phyloP scores from a whole-genome alignment of 1,140 invertebrate species.

The Mylabris phalerata region DNA sequence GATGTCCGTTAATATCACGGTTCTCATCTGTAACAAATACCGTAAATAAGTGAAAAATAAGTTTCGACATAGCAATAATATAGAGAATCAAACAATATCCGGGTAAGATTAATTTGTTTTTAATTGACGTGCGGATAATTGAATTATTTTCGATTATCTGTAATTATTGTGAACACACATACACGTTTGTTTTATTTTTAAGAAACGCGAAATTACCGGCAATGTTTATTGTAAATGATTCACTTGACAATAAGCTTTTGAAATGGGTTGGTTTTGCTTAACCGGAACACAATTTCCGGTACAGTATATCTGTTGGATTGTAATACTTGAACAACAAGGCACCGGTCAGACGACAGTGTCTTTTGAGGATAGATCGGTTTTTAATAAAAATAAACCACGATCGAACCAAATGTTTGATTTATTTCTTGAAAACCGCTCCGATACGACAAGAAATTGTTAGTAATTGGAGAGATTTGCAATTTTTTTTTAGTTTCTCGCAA shows the following conservation, averaged over 20 bases:
- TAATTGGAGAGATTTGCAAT: too few species aligned
- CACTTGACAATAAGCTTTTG: constrained; percentile 13
- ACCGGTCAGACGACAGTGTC: too few species aligned
- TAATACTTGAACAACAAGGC: too few species aligned
- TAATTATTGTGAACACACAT: too few species aligned
- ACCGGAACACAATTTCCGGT: constrained; percentile 8
- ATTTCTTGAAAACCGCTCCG: too few species aligned
- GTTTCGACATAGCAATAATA: not conserved
- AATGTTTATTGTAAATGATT: constrained; percentile 9
- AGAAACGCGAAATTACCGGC: not conserved
- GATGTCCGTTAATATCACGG: constrained; percentile 73
- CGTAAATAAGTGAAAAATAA: not conserved
- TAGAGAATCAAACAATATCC: too few species aligned
- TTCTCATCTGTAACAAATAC: constrained; percentile 59
- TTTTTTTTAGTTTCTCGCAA: too few species aligned
- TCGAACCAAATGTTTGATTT: too few species aligned
- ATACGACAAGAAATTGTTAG: too few species aligned
- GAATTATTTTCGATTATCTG: too few species aligned
- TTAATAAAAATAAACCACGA: too few species aligned
- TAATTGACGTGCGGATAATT: not conserved
- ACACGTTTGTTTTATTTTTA: constrained; percentile 3
- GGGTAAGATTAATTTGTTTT: not conserved
- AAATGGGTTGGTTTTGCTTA: constrained; percentile 11
- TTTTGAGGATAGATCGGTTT: too few species aligned
- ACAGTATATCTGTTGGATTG: not conserved